Conservation (phyloP, 2,888 invertebrate species). For the Sarcophaga variegata region DNA sequence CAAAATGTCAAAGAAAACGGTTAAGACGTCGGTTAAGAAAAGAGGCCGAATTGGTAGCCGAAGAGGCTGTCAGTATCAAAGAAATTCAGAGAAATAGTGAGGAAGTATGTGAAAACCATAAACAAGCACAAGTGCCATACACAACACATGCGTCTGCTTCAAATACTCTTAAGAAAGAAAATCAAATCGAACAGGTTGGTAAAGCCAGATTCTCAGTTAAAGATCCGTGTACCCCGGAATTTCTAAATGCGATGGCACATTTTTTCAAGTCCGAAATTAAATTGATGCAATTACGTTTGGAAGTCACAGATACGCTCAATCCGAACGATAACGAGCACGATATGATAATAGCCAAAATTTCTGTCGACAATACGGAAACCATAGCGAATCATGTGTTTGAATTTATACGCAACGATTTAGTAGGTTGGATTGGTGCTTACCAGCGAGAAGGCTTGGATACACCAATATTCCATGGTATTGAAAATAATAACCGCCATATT, state of each 20-base stretch:
- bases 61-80: too few relatives aligned
- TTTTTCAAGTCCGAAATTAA: slow-evolving; percentile 61
- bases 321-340: slow-evolving; percentile 9
- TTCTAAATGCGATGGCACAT: background rate
- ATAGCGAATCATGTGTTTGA: slow-evolving; percentile 51
- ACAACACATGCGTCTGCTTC: too few relatives aligned
- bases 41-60: too few relatives aligned
- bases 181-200: background rate
- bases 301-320: slow-evolving; percentile 34
- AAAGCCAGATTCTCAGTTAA: slow-evolving; percentile 6
- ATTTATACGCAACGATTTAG: slow-evolving; percentile 60
- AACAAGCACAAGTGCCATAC: too few relatives aligned
- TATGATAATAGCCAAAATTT: slow-evolving; percentile 66
- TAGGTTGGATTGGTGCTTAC: slow-evolving; percentile 65
- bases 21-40: background rate
- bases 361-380: slow-evolving; percentile 37
- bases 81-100: too few relatives aligned
- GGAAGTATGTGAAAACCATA: too few relatives aligned
- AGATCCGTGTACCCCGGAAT: slow-evolving; percentile 8
- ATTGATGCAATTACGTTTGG: slow-evolving; percentile 59
- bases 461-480: slow-evolving; percentile 65
- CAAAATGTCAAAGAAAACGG: background rate
- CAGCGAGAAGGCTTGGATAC: slow-evolving; percentile 61
- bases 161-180: too few relatives aligned
- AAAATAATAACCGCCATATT: slow-evolving; percentile 51